A percentile compares a stretch with the other conserved stretches of the same genome.
These are phyloP conservation scores for Phaonia tiefii DNA, from an alignment of 2,888 invertebrate species.

Conservation along the genomic window DNA sequence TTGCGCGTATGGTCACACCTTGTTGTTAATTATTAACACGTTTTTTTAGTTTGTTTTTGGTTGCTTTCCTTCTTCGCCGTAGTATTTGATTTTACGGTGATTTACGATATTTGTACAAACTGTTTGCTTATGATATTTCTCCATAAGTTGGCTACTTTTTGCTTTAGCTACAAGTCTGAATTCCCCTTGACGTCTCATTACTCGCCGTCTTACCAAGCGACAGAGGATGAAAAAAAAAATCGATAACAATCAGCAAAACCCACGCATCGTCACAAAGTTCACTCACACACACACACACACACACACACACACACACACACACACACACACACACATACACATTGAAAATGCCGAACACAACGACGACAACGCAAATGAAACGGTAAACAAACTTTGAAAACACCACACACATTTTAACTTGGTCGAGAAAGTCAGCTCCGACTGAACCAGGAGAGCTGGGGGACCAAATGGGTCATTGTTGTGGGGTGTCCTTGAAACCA, in stretches of 20 bases:
- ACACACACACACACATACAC: constrained; percentile 3
- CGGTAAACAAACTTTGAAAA: constrained; percentile 5
- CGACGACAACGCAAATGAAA: background rate
- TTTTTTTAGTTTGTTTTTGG: constrained; percentile 14
- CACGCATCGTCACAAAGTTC: constrained; percentile 21
- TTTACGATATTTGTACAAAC: constrained; percentile 37
- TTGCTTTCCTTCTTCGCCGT: constrained; percentile 1
- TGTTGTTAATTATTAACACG: constrained; percentile 34
- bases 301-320: background rate
- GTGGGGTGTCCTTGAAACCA: constrained; percentile 39
- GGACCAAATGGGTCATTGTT: constrained; percentile 5
- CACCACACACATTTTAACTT: background rate
- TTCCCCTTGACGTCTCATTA: background rate
- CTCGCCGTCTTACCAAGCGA: background rate
- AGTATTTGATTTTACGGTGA: constrained; percentile 37
- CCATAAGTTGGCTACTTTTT: constrained; percentile 5
- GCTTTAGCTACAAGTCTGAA: background rate
- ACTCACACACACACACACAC: background rate
- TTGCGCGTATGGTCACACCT: constrained; percentile 31
- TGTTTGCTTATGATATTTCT: constrained; percentile 32
- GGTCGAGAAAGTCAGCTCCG: background rate
- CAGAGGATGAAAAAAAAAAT: background rate
- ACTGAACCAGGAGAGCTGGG: background rate
- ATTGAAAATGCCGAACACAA: too few species aligned
- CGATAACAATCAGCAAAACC: background rate